phyloP scores from a whole-genome alignment of 2,888 invertebrate species.

The Bhutanitis thaidina region DNA sequence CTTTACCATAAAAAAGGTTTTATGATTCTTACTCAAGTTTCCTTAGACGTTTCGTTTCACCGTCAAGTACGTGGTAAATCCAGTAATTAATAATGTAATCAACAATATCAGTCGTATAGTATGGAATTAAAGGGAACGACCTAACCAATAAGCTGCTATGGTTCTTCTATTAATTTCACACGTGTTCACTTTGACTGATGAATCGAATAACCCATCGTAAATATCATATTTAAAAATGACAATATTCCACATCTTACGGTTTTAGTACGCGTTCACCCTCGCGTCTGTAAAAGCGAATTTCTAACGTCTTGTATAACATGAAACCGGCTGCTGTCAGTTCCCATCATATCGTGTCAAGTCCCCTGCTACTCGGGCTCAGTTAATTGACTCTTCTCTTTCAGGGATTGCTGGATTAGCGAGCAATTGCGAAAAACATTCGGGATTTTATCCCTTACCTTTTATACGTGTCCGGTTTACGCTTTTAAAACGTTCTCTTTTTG shows the following conservation, averaged over 20 bases:
- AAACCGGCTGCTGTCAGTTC: constrained; percentile 9
- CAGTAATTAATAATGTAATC: too few species aligned
- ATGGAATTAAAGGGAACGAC: too few species aligned
- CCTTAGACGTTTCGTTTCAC: too few species aligned
- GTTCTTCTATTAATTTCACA: too few species aligned
- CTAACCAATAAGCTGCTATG: too few species aligned
- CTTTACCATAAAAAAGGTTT: too few species aligned
- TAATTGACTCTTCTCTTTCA: constrained; percentile 40
- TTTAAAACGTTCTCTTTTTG: constrained; percentile 10
- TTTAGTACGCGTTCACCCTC: not conserved
- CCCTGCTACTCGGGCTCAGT: constrained; percentile 26
- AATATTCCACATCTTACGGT: not conserved
- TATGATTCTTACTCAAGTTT: too few species aligned
- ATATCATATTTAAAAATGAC: too few species aligned
- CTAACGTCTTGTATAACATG: not conserved
- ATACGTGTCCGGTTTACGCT: constrained; percentile 1
- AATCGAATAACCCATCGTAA: too few species aligned
- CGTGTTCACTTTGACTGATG: too few species aligned
- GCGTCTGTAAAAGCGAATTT: not conserved
- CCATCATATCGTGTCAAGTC: constrained; percentile 18
- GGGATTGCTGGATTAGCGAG: constrained; percentile 34
- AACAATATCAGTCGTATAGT: too few species aligned
- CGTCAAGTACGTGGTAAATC: too few species aligned
- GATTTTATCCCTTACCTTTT: constrained; percentile 24
- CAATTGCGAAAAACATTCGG: constrained; percentile 26